Evolutionary conservation across 2,797 vertebrate species (phyloP).

Genomic region (Cyprinodon diabolis): DNA sequence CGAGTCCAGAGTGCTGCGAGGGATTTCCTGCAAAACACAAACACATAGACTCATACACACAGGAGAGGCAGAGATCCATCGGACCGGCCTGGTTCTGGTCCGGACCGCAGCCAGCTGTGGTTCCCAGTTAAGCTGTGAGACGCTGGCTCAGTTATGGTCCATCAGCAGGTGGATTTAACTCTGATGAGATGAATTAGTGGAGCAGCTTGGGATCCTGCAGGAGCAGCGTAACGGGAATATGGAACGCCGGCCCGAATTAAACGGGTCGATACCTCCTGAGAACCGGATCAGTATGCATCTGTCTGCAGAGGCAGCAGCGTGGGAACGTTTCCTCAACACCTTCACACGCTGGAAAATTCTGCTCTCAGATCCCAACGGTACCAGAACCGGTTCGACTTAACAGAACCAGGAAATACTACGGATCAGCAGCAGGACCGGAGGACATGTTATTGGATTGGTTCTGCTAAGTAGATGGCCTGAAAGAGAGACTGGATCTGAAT

Average conservation of each 20-base stretch:
- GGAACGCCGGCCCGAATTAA: not conserved
- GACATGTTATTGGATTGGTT: too few relatives aligned
- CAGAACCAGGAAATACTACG: too few relatives aligned
- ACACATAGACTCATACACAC: not conserved
- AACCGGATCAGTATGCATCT: not conserved
- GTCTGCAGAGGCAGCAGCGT: not conserved
- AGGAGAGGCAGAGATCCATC: not conserved
- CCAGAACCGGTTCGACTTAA: too few relatives aligned
- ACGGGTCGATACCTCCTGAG: not conserved
- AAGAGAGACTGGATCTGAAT: too few relatives aligned
- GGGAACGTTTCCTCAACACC: not conserved
- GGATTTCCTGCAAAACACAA: constrained; percentile 86
- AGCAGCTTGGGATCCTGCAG: not conserved
- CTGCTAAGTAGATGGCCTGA: too few relatives aligned
- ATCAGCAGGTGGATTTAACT: not conserved
- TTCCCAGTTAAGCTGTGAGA: not conserved
- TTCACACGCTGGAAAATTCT: not conserved
- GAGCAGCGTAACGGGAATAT: not conserved
- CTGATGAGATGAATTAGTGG: not conserved
- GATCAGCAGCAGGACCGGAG: too few relatives aligned
- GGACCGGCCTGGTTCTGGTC: not conserved
- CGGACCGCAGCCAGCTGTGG: not conserved
- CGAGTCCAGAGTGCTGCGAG: constrained; percentile 95
- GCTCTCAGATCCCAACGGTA: too few relatives aligned
- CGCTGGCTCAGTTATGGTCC: not conserved